Evolutionary conservation across 1,140 invertebrate species (phyloP).

Genomic region (Pararge aegeria): DNA sequence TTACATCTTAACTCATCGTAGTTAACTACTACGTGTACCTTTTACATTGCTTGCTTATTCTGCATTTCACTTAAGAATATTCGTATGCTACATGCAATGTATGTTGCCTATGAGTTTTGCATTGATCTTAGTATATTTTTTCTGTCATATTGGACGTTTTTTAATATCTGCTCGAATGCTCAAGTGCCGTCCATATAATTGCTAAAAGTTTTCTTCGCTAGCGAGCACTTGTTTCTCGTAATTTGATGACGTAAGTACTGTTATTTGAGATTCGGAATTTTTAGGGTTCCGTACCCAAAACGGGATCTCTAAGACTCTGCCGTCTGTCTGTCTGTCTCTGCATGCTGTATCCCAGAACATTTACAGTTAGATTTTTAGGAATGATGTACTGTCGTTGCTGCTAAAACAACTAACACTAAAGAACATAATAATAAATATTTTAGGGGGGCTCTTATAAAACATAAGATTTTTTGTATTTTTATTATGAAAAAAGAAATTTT

Average conservation of each 20-base stretch:
- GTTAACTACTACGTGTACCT: neutral
- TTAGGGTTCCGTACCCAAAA: too few relatives aligned
- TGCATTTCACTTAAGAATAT: neutral
- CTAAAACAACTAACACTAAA: too few relatives aligned
- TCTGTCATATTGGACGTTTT: slow-evolving; percentile 12
- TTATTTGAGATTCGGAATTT: slow-evolving; percentile 14
- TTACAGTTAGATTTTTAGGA: too few relatives aligned
- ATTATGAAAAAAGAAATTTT: too few relatives aligned
- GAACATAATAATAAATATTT: too few relatives aligned
- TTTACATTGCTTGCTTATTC: neutral
- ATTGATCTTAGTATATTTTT: neutral
- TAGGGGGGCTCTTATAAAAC: too few relatives aligned
- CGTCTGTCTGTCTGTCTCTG: too few relatives aligned
- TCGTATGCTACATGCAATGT: neutral
- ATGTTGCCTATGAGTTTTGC: neutral
- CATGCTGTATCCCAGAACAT: too few relatives aligned
- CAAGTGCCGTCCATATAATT: slow-evolving; percentile 20
- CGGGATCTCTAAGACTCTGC: too few relatives aligned
- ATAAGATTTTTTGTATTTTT: too few relatives aligned
- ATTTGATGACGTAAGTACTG: slow-evolving; percentile 20
- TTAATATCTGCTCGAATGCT: slow-evolving; percentile 21
- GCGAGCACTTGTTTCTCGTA: slow-evolving; percentile 16
- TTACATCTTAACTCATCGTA: neutral
- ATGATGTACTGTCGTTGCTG: too few relatives aligned
- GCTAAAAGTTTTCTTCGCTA: slow-evolving; percentile 26